These are phyloP conservation scores for Phyllotreta striolata DNA, from an alignment of 2,888 invertebrate species.

Conservation along the genomic window DNA sequence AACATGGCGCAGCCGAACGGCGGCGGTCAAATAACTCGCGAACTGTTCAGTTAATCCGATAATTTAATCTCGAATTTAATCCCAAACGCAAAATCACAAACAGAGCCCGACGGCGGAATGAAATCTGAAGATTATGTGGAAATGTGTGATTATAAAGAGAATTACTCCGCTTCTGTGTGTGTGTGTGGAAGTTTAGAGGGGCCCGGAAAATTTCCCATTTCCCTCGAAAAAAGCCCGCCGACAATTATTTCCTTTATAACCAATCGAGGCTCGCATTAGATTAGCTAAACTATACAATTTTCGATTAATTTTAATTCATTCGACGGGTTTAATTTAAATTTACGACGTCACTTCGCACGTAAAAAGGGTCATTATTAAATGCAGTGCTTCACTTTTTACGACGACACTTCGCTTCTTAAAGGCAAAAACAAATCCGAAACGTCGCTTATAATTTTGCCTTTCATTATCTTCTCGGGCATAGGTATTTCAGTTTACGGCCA, in stretches of 20 bases:
- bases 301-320: not conserved
- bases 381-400: too few relatives aligned
- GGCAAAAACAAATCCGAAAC: too few relatives aligned
- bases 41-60: constrained; percentile 52
- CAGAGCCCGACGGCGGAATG: constrained; percentile 34
- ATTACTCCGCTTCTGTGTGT: constrained; percentile 13
- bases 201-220: constrained; percentile 24
- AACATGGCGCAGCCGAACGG: constrained; percentile 50
- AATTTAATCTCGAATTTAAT: constrained; percentile 50
- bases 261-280: not conserved
- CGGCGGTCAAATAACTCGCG: constrained; percentile 51
- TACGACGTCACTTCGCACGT: too few relatives aligned
- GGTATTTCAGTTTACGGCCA: too few relatives aligned
- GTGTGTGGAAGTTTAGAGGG: constrained; percentile 10
- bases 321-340: too few relatives aligned
- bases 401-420: too few relatives aligned
- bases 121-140: constrained; percentile 37
- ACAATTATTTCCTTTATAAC: constrained; percentile 18
- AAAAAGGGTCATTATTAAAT: too few relatives aligned
- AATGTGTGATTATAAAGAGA: constrained; percentile 32
- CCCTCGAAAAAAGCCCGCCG: constrained; percentile 18
- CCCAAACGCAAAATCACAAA: constrained; percentile 41
- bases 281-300: not conserved
- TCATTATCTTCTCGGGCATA: too few relatives aligned
- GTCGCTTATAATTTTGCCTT: too few relatives aligned